Percentiles rank a stretch among this genome's conserved stretches.
Evolutionary conservation across 1,140 invertebrate species (phyloP).

Genomic region (Hylyphantes graminicola): DNA sequence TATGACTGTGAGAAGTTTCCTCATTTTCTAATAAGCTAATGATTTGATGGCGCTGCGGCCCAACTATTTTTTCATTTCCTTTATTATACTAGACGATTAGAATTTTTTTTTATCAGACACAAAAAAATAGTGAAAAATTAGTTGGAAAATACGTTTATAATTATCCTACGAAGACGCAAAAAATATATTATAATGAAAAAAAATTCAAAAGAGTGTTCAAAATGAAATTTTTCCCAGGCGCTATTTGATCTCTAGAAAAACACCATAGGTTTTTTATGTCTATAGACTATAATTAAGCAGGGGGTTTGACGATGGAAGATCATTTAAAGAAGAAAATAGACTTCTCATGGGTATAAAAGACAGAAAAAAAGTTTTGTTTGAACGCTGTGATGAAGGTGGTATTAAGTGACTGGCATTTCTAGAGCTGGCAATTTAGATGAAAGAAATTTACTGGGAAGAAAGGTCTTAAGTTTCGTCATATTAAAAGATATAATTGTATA

Average conservation of each 20-base stretch:
- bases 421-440: too few relatives aligned
- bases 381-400: too few relatives aligned
- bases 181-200: background rate
- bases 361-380: too few relatives aligned
- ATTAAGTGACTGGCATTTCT: too few relatives aligned
- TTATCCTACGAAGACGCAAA: slow-evolving; percentile 7
- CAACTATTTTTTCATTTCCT: too few relatives aligned
- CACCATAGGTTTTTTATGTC: background rate
- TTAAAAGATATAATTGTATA: too few relatives aligned
- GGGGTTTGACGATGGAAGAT: background rate
- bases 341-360: background rate
- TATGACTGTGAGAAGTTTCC: too few relatives aligned
- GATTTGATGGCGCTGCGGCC: too few relatives aligned
- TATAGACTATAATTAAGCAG: background rate
- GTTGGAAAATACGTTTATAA: slow-evolving; percentile 46
- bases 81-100: too few relatives aligned
- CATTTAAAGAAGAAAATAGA: slow-evolving; percentile 5
- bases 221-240: slow-evolving; percentile 5
- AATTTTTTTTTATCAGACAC: slow-evolving; percentile 1
- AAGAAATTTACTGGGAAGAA: too few relatives aligned
- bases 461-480: too few relatives aligned
- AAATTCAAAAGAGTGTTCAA: background rate
- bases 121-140: slow-evolving; percentile 32
- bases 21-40: too few relatives aligned
- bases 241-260: background rate